Percentiles rank a stretch among this genome's conserved stretches.
Conservation (phyloP, 2,113 vertebrate genomes). For the Pleuronectes platessa region DNA sequence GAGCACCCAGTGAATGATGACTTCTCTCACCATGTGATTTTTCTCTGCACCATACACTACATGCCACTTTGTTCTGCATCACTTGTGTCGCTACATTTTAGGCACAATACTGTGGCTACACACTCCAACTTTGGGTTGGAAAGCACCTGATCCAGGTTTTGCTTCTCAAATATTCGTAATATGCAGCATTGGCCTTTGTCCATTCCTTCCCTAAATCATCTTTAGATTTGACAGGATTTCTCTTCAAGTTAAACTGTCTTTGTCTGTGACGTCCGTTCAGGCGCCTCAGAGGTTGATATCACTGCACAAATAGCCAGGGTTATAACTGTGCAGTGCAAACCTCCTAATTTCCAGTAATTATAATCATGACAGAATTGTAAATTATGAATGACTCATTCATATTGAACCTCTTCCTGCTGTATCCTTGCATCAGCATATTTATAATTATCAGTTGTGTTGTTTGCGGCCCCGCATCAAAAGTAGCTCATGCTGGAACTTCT, state of each 20-base stretch:
- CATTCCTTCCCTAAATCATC: not conserved
- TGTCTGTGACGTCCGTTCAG: not conserved
- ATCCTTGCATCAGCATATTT: conserved; percentile 20
- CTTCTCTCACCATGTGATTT: conserved; percentile 25
- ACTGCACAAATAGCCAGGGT: not conserved
- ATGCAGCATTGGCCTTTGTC: not conserved
- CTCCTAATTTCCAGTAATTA: conserved; percentile 4
- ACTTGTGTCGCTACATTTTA: not conserved
- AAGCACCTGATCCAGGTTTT: not conserved
- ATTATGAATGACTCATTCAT: conserved; percentile 17
- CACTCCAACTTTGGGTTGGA: not conserved
- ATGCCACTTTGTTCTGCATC: conserved; percentile 16
- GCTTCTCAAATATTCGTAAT: not conserved
- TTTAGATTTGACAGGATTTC: not conserved
- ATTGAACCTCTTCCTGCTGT: conserved; percentile 1
- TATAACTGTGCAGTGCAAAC: conserved; percentile 1
- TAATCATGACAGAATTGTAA: conserved; percentile 22
- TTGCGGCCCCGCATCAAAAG: conserved; percentile 29
- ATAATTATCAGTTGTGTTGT: conserved; percentile 22
- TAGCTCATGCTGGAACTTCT: not conserved
- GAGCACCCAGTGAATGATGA: conserved; percentile 27
- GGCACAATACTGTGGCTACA: not conserved
- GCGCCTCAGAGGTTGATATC: not conserved
- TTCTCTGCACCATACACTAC: conserved; percentile 24
- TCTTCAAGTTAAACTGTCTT: not conserved